Percentiles rank a stretch among this genome's conserved stretches.
Conservation (phyloP, 2,797 vertebrate genomes). For the Molossus molossus region DNA sequence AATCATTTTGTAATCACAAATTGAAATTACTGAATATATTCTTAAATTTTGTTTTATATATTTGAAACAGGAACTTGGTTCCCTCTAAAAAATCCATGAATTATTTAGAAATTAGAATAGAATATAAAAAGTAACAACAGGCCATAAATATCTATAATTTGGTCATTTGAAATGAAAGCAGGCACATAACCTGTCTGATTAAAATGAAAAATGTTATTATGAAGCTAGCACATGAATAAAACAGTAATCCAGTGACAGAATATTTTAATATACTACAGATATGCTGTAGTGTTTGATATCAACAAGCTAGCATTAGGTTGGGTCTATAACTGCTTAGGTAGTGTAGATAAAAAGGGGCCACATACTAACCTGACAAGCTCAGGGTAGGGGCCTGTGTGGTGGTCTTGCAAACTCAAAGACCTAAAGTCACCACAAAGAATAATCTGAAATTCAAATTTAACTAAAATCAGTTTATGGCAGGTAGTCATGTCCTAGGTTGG, state of each 20-base stretch:
- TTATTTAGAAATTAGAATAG: conserved; percentile 78
- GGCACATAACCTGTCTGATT: conserved; percentile 76
- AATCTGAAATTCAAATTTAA: too few species aligned
- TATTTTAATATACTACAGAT: conserved; percentile 69
- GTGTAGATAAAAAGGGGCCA: too few species aligned
- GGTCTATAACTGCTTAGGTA: conserved; percentile 33
- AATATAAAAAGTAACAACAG: conserved; percentile 77
- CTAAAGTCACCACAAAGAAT: too few species aligned
- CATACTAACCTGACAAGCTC: too few species aligned
- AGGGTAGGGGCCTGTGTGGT: too few species aligned
- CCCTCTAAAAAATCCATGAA: conserved; percentile 75
- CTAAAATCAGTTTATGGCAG: too few species aligned
- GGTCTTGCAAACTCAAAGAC: too few species aligned
- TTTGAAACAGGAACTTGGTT: conserved; percentile 70
- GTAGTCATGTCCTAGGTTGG: too few species aligned
- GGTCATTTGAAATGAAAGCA: conserved; percentile 78
- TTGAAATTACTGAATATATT: conserved; percentile 71
- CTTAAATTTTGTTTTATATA: conserved; percentile 77
- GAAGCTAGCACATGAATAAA: conserved; percentile 75
- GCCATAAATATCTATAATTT: conserved; percentile 81
- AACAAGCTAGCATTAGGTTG: conserved; percentile 53
- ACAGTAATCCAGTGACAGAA: conserved; percentile 49
- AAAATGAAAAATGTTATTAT: conserved; percentile 80
- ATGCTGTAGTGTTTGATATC: conserved; percentile 38
- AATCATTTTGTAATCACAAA: conserved; percentile 74